Evolutionary conservation across 2,888 invertebrate species (phyloP), one percentile per base, ranked within the genome.

Genomic region (Agapostemon virescens): DNA sequence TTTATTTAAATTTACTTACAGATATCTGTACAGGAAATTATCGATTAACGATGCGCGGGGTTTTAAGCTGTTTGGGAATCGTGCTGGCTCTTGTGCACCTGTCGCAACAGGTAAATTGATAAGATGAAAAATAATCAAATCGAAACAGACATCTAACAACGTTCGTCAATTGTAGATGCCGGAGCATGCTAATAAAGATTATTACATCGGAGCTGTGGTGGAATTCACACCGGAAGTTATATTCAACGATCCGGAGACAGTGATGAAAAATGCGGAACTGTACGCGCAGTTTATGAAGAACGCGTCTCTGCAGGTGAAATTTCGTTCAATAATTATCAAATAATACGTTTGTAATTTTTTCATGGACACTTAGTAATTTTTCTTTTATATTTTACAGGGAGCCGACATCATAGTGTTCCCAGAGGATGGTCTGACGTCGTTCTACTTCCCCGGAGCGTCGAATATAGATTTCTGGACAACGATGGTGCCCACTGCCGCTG

Each of bases 401-500:
- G 94, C 91, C 0, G 94, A 95, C 82, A 94, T 95, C 36, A 91
- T 95, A 30, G 94, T 95, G n/a, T 95, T 95, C 82, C 95, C 95
- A 0, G 95, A 95, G 89, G 89, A 81, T 69, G 92, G 92, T 4
- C 42, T 92, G 75, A 89, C 92, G 5, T 85, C 85, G 4, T 26
- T 84, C 5, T 20, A 4, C 20, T 4, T 61, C 3, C 30, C 33
- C 17, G 9, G 2, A 0, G 2, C 0, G 42, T 58, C 78, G 7
- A 15, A 87, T 20, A 85, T 91, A 66, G 72, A 84, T 11, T 17
- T 81, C 6, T 88, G 87, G 85, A 75, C 89, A 26, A 88, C 90
- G 1, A 5, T 87, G 26, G 71, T 90, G 67, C 91, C 91, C 5
- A 73, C 87, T 13, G 76, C 83, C 17, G 71, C 64, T 0, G 74